Percentiles rank a stretch among this genome's conserved stretches.
Evolutionary conservation across 2,797 vertebrate species (phyloP).

Genomic region (Apogon talboti): DNA sequence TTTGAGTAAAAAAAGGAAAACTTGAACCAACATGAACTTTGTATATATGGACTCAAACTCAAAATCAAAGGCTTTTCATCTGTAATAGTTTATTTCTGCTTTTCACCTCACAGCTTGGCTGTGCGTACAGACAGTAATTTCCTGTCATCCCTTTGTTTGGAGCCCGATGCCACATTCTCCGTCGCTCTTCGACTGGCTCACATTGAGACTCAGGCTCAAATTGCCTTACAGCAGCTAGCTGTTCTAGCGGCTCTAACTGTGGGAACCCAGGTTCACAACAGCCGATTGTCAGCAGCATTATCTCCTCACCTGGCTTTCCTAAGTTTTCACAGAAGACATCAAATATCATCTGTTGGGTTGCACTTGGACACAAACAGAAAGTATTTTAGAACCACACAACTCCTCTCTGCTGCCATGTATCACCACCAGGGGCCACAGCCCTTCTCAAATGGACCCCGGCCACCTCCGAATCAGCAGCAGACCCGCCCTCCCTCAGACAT

Average conservation of each 20-base stretch:
- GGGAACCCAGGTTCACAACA: constrained; percentile 64
- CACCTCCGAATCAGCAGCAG: constrained; percentile 62
- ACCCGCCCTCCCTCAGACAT: constrained; percentile 52
- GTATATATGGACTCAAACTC: constrained; percentile 35
- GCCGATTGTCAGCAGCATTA: constrained; percentile 40
- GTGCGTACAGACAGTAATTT: constrained; percentile 72
- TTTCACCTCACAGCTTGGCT: constrained; percentile 77
- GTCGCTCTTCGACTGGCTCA: constrained; percentile 86
- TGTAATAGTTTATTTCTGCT: constrained; percentile 81
- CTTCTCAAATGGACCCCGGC: constrained; percentile 59
- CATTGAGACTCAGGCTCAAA: constrained; percentile 82
- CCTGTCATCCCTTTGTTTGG: constrained; percentile 63
- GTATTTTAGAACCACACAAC: constrained; percentile 56
- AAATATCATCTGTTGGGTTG: constrained; percentile 79
- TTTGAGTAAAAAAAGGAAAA: constrained; percentile 14
- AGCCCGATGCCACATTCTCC: constrained; percentile 55
- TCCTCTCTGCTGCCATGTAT: constrained; percentile 76
- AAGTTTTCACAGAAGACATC: constrained; percentile 73
- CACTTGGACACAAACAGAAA: constrained; percentile 79
- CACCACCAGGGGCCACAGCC: constrained; percentile 73
- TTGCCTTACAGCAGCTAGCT: constrained; percentile 85
- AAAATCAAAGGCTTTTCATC: constrained; percentile 51
- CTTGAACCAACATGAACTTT: background rate
- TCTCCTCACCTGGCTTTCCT: constrained; percentile 79
- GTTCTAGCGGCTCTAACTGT: constrained; percentile 74